These are phyloP conservation scores for Tanypteryx hageni DNA, from an alignment of 2,888 invertebrate genomes.

Conservation along the genomic window DNA sequence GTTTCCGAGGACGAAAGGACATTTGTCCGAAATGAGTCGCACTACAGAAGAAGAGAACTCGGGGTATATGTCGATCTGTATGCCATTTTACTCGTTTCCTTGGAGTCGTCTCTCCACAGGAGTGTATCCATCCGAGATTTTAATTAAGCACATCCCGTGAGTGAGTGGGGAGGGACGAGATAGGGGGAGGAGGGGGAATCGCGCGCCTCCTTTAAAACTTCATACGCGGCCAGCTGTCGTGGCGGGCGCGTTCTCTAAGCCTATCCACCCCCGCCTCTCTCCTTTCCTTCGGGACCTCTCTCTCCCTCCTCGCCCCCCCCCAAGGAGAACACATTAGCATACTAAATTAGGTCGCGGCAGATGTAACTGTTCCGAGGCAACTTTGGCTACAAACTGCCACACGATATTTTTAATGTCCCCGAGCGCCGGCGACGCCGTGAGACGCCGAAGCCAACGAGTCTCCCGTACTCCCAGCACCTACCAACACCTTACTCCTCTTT, in stretches of 20 bases:
- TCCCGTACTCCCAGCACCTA: neutral
- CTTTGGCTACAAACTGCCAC: conserved; percentile 63
- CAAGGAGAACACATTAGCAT: conserved; percentile 74
- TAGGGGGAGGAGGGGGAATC: neutral
- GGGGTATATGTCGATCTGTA: too few relatives aligned
- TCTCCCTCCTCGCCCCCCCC: neutral
- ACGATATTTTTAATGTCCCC: conserved; percentile 60
- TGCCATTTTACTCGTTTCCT: neutral
- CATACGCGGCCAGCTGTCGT: conserved; percentile 65
- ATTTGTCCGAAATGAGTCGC: too few relatives aligned
- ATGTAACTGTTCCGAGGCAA: conserved; percentile 64
- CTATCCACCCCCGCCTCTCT: neutral
- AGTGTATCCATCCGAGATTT: conserved; percentile 73
- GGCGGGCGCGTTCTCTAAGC: conserved; percentile 29
- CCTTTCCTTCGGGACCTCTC: neutral
- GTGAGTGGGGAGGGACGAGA: conserved; percentile 69
- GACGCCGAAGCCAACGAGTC: neutral
- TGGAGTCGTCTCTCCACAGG: neutral
- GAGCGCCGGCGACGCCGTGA: neutral
- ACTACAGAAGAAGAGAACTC: too few relatives aligned
- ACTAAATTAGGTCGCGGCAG: conserved; percentile 73
- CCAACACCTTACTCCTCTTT: neutral
- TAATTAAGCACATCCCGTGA: conserved; percentile 75
- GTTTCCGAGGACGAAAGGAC: too few relatives aligned
- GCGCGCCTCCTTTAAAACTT: conserved; percentile 65